phyloP scores from a whole-genome alignment of 2,888 invertebrate genomes.

The Myopa testacea region DNA sequence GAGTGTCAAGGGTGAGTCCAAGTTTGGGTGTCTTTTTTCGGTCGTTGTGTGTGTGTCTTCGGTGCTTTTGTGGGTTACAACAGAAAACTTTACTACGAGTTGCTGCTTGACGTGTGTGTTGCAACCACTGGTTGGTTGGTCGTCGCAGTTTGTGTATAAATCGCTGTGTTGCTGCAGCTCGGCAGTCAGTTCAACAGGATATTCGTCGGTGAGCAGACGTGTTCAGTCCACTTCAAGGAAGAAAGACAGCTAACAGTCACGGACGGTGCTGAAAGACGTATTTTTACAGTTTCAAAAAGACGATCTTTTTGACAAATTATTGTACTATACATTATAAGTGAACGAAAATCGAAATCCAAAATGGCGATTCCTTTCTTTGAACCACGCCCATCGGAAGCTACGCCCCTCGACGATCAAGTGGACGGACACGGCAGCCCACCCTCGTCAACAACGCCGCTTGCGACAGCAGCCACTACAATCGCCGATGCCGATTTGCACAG shows the following conservation, averaged over 20 bases:
- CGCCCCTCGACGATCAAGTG: conserved; percentile 57
- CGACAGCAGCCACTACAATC: neutral
- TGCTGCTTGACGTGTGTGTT: conserved; percentile 29
- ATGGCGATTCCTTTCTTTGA: conserved; percentile 66
- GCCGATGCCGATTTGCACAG: conserved; percentile 46
- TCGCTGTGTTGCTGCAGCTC: conserved; percentile 17
- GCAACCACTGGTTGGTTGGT: conserved; percentile 35
- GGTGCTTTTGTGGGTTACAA: conserved; percentile 43
- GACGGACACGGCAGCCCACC: conserved; percentile 52
- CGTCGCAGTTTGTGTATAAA: conserved; percentile 39
- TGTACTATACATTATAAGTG: conserved; percentile 15
- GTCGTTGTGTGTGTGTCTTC: conserved; percentile 13
- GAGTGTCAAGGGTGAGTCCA: conserved; percentile 36
- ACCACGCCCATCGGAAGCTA: conserved; percentile 52
- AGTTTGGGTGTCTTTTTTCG: conserved; percentile 34
- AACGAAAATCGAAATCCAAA: conserved; percentile 38
- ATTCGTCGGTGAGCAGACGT: conserved; percentile 43
- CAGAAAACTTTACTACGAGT: conserved; percentile 18
- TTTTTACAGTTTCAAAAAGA: conserved; percentile 6
- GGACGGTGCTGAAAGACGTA: conserved; percentile 29
- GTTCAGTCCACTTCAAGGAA: neutral
- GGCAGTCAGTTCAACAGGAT: conserved; percentile 44
- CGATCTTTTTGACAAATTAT: conserved; percentile 1
- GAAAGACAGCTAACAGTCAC: neutral
- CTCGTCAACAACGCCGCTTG: conserved; percentile 16